Base-by-base conservation (phyloP, 2,888 invertebrate genomes). In the Melieria omissa region DNA sequence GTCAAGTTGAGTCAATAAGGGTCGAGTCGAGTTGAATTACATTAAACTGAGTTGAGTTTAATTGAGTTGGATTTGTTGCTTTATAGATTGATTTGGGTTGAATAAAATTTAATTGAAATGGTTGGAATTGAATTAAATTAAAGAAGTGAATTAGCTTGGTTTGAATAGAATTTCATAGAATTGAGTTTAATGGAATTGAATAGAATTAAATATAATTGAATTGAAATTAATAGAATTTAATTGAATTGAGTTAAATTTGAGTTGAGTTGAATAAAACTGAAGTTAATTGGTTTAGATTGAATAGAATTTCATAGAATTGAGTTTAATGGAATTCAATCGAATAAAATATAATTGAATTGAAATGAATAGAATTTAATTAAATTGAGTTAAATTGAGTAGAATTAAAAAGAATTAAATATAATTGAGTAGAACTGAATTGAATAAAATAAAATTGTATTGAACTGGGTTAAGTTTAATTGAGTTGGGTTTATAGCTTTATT, bases 311-410 rank as follows among this genome's bases (percentile, higher is more conserved):
- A 41, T 65, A 29, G 41, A 65, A 42, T 52, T 65, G 8, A 52
- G 14, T 49, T 65, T 4, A 64, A 64, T 47, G n/a, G 14, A 29
- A 64, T 47, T 64, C 1, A 58, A 16, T 58, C 0, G 14, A 58
- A 16, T 58, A 3, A 58, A 58, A 14, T 64, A 12, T 2, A 65
- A 46, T 46, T 57, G 5, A 58, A 16, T n/a, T 8, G 8, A 47
- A 66, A 47, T 16, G 12, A 58, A 58, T 57, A 29, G 14, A 65
- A n/a, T 52, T 9, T 7, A 65, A 14, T 65, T 29, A 5, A 65
- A 12, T 41, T 41, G 10, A 65, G 16, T 55, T 41, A 16, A 65
- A 42, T 44, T 42, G 29, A n/a, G 0, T 61, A n/a, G 29, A 8
- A 14, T 61, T 29, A 45, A 46, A 14, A 6, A 41, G 4, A 64